A percentile compares a stretch with the other conserved stretches of the same genome.
Conservation (phyloP, 2,797 vertebrate genomes). For the Calcarius lapponicus region DNA sequence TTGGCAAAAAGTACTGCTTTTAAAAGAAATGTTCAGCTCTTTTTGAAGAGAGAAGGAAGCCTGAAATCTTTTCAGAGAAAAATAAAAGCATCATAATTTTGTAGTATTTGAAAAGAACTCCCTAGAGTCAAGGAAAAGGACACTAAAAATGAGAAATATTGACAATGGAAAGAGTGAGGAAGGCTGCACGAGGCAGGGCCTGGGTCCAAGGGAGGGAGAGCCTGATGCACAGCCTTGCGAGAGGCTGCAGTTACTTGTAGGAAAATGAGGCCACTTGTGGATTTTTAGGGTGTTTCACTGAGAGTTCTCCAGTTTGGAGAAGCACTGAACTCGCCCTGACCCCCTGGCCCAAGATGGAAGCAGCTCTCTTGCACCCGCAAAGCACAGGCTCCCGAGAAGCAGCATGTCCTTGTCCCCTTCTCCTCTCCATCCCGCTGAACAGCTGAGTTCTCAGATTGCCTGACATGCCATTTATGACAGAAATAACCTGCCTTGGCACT, state of each 20-base stretch:
- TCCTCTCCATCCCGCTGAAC: not conserved
- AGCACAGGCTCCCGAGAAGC: not conserved
- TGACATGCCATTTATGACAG: slow-evolving; percentile 1
- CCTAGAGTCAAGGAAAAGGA: not conserved
- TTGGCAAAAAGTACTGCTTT: not conserved
- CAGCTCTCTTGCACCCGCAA: not conserved
- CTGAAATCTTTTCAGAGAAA: not conserved
- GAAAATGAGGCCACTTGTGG: not conserved
- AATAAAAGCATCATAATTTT: not conserved
- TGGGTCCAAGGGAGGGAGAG: not conserved
- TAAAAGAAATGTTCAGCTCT: not conserved
- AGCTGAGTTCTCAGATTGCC: not conserved
- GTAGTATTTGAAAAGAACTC: not conserved
- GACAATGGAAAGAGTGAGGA: not conserved
- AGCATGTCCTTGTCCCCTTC: not conserved
- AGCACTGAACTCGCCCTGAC: not conserved
- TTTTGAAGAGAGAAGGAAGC: not conserved
- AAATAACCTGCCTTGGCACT: slow-evolving; percentile 44
- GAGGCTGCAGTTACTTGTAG: not conserved
- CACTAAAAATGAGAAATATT: not conserved
- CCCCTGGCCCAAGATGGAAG: not conserved
- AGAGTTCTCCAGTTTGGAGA: not conserved
- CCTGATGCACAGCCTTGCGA: not conserved
- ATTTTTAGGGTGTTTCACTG: not conserved
- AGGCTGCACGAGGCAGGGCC: rapidly evolving